Evolutionary conservation across 2,888 invertebrate genomes (phyloP).

Genomic region (Seira sanloemensis): DNA sequence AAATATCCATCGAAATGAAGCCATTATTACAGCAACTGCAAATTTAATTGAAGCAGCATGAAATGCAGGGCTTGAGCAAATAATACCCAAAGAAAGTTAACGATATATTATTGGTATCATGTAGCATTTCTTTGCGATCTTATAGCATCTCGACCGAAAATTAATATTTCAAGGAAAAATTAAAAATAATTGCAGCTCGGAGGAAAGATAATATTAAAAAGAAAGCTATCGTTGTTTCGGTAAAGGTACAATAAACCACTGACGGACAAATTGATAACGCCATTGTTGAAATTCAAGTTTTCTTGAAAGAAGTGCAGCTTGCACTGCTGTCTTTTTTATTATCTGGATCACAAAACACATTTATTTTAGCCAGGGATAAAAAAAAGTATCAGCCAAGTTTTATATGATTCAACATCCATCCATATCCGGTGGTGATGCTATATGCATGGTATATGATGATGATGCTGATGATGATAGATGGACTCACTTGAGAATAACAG

Average conservation of each 20-base stretch:
- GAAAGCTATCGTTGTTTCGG: background rate
- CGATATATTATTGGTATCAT: too few relatives aligned
- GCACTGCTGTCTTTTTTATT: conserved; percentile 28
- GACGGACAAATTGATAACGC: background rate
- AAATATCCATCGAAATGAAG: too few relatives aligned
- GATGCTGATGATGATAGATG: conserved; percentile 27
- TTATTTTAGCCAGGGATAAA: conserved; percentile 10
- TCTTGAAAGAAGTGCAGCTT: conserved; percentile 8
- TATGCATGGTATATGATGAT: conserved; percentile 3
- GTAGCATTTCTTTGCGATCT: too few relatives aligned
- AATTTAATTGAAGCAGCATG: too few relatives aligned
- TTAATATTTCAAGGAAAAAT: background rate
- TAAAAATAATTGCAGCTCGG: conserved; percentile 4
- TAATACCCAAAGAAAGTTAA: too few relatives aligned
- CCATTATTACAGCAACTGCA: too few relatives aligned
- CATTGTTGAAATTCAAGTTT: conserved; percentile 1
- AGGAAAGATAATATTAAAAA: background rate
- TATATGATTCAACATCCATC: conserved; percentile 39
- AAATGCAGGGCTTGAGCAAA: too few relatives aligned
- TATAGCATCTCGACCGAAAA: too few relatives aligned
- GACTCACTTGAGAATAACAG: conserved; percentile 38
- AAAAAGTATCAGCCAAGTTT: background rate
- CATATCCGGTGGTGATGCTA: conserved; percentile 46
- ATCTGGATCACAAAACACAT: conserved; percentile 39
- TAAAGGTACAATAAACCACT: background rate